Base-by-base conservation (phyloP, 2,113 vertebrate genomes). In the Tinamus guttatus region DNA sequence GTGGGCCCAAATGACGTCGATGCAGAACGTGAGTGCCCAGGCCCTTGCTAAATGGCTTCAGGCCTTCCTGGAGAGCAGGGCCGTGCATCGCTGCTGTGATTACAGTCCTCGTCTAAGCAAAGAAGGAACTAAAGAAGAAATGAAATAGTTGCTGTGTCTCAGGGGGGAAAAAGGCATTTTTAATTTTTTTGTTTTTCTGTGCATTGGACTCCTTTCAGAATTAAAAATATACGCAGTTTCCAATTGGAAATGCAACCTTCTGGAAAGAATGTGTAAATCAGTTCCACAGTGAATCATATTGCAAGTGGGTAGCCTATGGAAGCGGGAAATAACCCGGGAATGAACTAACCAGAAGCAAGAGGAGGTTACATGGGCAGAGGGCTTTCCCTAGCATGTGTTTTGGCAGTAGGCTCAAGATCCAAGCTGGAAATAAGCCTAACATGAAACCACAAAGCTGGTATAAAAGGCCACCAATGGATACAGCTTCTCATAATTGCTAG, bases 201-300 rank as follows among this genome's bases (percentile, higher is more conserved):
- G 77, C 36, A 43, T 80, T 94, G 86, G 69, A 95, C 87, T 49
- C 62, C 58, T 91, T 95, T 95, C 92, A 93, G 82, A 93, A 93
- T 91, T 95, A 93, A 94, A 96, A 95, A 87, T 87, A 81, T 28
- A 78, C 70, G 34, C 4, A 3, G 32, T 62, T 94, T 93, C 85
- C 83, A 90, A 60, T 17, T 92, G 80, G 88, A 90, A 94, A 92
- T n/a, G 73, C 85, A 90, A 1, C 85, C 65, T 92, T 88, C 90
- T 93, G 90, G 64, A 88, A 93, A 73, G 64, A 62, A 68, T 34
- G 64, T 90, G 74, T 78, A 87, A 81, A 90, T 86, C 90, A 52
- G 43, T 41, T 91, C 64, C 68, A 88, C 21, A 3, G 56, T 81
- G 92, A 94, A 90, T 94, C 80, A 74, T 3, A 16, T 81, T 47